Evolutionary conservation across 1,140 invertebrate species (phyloP).

Genomic region (Sminthurides bifidus): DNA sequence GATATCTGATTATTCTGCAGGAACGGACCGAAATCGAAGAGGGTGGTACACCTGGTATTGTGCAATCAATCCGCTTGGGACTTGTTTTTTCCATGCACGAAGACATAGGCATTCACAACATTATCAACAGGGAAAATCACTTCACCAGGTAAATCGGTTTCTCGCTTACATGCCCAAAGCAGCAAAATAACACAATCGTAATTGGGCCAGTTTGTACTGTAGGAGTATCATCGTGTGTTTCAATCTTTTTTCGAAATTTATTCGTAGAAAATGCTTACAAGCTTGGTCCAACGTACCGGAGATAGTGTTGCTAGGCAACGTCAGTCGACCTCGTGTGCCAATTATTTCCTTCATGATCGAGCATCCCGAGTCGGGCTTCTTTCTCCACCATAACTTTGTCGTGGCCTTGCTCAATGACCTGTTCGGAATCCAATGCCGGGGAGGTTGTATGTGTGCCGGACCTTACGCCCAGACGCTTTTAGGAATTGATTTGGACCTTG

Average conservation of each 20-base stretch:
- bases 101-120: constrained; percentile 57
- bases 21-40: too few species aligned
- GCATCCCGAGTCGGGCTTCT: constrained; percentile 58
- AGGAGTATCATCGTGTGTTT: too few species aligned
- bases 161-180: too few species aligned
- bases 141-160: constrained; percentile 21
- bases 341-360: constrained; percentile 77
- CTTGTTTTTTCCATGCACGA: constrained; percentile 77
- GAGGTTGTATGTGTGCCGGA: constrained; percentile 71
- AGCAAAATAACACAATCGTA: too few species aligned
- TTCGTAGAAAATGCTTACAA: constrained; percentile 5
- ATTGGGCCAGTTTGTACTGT: too few species aligned
- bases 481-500: constrained; percentile 63
- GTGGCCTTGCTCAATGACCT: constrained; percentile 78
- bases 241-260: too few species aligned
- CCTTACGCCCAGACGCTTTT: constrained; percentile 74
- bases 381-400: constrained; percentile 82
- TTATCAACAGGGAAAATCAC: constrained; percentile 62
- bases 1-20: too few species aligned
- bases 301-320: constrained; percentile 56
- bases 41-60: constrained; percentile 69
- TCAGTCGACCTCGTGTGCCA: constrained; percentile 51
- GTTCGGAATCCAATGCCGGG: constrained; percentile 79
- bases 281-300: constrained; percentile 30
- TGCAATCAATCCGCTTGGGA: constrained; percentile 71